Conservation (phyloP, 1,140 invertebrate genomes). For the Neuroterus valhalla region DNA sequence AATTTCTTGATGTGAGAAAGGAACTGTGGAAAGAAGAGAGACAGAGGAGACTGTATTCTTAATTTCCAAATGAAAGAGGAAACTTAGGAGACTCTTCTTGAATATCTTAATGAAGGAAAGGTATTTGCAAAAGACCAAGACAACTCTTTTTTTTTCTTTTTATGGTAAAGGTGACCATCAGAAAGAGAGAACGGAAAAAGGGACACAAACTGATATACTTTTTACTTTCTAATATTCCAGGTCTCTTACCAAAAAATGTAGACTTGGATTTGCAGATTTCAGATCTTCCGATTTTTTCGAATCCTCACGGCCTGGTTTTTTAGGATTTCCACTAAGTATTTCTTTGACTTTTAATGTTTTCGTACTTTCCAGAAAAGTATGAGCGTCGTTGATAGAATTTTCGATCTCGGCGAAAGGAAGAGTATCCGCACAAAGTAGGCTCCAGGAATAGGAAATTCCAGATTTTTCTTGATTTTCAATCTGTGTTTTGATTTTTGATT, state of each 20-base stretch:
- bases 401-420: not conserved
- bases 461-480: not conserved
- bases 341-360: not conserved
- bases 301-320: slow-evolving; percentile 31
- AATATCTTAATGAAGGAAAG: too few relatives aligned
- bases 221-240: slow-evolving; percentile 32
- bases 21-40: too few relatives aligned
- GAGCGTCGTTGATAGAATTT: slow-evolving; percentile 2
- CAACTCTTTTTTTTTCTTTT: too few relatives aligned
- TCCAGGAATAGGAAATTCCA: not conserved
- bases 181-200: too few relatives aligned
- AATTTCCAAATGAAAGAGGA: too few relatives aligned
- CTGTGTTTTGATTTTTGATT: not conserved
- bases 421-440: not conserved
- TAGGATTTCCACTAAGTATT: not conserved
- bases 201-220: too few relatives aligned
- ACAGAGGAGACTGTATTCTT: too few relatives aligned
- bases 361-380: slow-evolving; percentile 7
- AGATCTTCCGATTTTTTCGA: not conserved
- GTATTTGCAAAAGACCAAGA: too few relatives aligned
- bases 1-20: too few relatives aligned
- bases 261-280: not conserved
- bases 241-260: not conserved
- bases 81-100: too few relatives aligned
- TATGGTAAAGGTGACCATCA: too few relatives aligned